Evolutionary conservation across 2,888 invertebrate genomes (phyloP), one percentile per base, ranked within the genome.

Genomic region (Clunio marinus): DNA sequence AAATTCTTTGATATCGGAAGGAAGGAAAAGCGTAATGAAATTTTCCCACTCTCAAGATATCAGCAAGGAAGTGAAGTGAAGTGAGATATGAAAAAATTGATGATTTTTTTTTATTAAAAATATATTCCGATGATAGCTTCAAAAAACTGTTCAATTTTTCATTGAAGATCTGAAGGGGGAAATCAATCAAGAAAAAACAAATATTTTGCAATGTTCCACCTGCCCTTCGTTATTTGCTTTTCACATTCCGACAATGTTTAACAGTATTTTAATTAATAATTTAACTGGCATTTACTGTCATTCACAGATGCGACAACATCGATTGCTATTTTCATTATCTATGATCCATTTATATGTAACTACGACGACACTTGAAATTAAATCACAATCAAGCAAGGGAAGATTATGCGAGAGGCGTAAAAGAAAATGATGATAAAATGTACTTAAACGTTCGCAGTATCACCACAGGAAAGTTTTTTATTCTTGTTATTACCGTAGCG

Each of bases 381-480:
- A 17, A 51, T 51, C 20, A 51, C 51, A 17, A 51, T 51, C 51
- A 51, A n/a, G n/a, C 51, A 51, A 51, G 8, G n/a, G n/a, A n/a
- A n/a, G n/a, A n/a, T n/a, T n/a, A n/a, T n/a, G n/a, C n/a, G n/a
- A n/a, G n/a, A n/a, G 20, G 51, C 51, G 22, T 20, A 17, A 17
- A 17, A 17, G 17, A n/a, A 51, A 41, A n/a, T n/a, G 20, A n/a
- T 20, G 51, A 51, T n/a, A 41, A 41, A 15, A 7, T 22, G 51
- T 51, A 17, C 3, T 8, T 51, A 17, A 4, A 20, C 2, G 22
- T 20, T 15, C 20, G 51, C 15, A 13, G 7, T 22, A 51, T 22
- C 17, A 17, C 20, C 8, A n/a, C 8, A 20, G 8, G 20, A 51
- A 51, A 51, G 22, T 51, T 17, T 51, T 51, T 51, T 51, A 20